Percentiles rank a stretch among this genome's conserved stretches.
Evolutionary conservation across 1,140 invertebrate species (phyloP).

Genomic region (Brachionus asplanchnoidis): DNA sequence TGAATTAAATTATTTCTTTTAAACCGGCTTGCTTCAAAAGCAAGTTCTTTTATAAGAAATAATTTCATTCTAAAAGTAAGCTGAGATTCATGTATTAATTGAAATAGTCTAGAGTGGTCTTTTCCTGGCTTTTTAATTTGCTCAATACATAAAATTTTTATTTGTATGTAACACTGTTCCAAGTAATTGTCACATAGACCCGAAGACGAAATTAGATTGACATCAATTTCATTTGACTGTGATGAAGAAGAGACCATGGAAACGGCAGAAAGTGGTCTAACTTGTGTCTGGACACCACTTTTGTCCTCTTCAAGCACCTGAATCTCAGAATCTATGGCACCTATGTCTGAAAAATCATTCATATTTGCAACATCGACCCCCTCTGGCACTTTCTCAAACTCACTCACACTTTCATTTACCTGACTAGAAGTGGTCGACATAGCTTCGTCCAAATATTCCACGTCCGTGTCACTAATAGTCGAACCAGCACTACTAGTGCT

Average conservation of each 20-base stretch:
- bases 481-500: slow-evolving; percentile 19
- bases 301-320: not conserved
- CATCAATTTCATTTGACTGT: not conserved
- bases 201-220: not conserved
- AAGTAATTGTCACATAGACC: slow-evolving; percentile 32
- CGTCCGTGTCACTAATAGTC: slow-evolving; percentile 18
- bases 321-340: not conserved
- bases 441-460: slow-evolving; percentile 27
- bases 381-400: not conserved
- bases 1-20: slow-evolving; percentile 16
- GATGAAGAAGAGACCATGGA: not conserved
- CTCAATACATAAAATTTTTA: slow-evolving; percentile 41
- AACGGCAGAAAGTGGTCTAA: not conserved
- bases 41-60: slow-evolving; percentile 24
- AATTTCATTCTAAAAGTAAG: slow-evolving; percentile 19
- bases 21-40: slow-evolving; percentile 27
- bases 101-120: slow-evolving; percentile 33
- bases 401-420: not conserved
- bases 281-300: not conserved
- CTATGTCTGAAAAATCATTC: slow-evolving; percentile 17
- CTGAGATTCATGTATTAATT: slow-evolving; percentile 22
- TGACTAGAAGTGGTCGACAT: not conserved
- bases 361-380: not conserved
- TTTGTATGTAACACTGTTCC: slow-evolving; percentile 27
- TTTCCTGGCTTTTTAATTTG: slow-evolving; percentile 35